A percentile compares a stretch with the other conserved stretches of the same genome.
phyloP scores from a whole-genome alignment of 2,797 vertebrate genomes.

The Micromesistius poutassou region DNA sequence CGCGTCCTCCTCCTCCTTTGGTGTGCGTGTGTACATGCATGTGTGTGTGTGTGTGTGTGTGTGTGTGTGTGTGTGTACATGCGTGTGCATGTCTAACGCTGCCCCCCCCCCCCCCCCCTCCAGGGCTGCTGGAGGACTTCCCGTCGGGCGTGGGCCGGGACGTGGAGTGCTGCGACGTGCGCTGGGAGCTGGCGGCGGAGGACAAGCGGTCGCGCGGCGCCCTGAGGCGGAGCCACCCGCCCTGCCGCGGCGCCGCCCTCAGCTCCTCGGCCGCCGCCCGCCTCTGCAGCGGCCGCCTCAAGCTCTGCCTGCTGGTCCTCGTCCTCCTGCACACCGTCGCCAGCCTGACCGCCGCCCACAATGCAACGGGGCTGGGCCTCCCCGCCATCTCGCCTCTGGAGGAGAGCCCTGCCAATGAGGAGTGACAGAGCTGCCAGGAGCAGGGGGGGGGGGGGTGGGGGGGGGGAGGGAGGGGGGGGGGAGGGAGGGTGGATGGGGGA shows the following conservation, averaged over 20 bases:
- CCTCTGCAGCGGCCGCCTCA: constrained; percentile 95
- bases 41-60: neutral
- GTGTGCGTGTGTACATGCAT: constrained; percentile 1
- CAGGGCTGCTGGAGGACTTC: constrained; percentile 93
- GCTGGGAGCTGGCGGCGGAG: constrained; percentile 84
- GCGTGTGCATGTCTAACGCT: neutral
- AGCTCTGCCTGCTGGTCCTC: constrained; percentile 93
- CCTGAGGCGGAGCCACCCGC: constrained; percentile 84
- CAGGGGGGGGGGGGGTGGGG: constrained; percentile 26
- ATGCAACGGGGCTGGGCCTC: constrained; percentile 85
- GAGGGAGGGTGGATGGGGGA: constrained; percentile 54
- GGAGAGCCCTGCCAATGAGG: constrained; percentile 89
- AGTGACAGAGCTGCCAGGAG: constrained; percentile 61
- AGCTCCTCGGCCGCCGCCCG: constrained; percentile 90
- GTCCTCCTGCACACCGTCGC: constrained; percentile 97
- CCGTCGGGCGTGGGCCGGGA: constrained; percentile 81
- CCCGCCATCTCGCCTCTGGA: constrained; percentile 84
- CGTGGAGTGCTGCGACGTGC: constrained; percentile 96
- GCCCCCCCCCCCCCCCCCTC: constrained; percentile 13
- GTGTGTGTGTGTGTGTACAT: constrained; percentile 1
- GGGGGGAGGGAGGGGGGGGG: constrained; percentile 31
- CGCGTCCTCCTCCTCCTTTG: too few species aligned
- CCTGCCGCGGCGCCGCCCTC: constrained; percentile 88
- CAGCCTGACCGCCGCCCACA: constrained; percentile 92
- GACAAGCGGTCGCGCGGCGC: constrained; percentile 82